Base-by-base conservation (phyloP, 2,113 vertebrate species). In the Scomber scombrus region DNA sequence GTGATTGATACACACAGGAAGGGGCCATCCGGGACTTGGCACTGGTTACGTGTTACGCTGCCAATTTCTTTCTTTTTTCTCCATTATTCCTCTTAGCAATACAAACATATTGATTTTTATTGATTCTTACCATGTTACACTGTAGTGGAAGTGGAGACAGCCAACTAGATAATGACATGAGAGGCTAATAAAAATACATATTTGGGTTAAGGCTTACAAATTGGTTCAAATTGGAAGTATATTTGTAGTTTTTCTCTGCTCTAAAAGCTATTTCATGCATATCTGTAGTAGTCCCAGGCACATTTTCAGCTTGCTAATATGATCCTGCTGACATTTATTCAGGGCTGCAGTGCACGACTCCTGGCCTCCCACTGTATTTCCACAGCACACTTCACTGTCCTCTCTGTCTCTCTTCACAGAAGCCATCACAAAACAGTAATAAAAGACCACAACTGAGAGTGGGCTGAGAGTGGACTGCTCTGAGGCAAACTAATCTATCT, bases 401-500 rank as follows among this genome's bases (percentile, higher is more conserved):
- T 71, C 74, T 72, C 78, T 74, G 78, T 85, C 74, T 86, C 82
- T 85, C 71, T 78, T 73, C 82, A 72, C 81, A 78, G 75, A 81
- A 88, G 80, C 84, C 81, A 85, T 88, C 86, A 88, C 78, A 86
- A 86, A 89, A 85, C 82, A 34, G 87, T 83, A 92, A 91, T 90
- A 90, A 90, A 85, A 87, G 78, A 89, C 57, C 83, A 82, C 71
- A 79, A 85, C 65, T 72, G 85, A 84, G 87, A 86, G 91, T 88
- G 88, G 90, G 84, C 81, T 66, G 89, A 79, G 81, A 89, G 88
- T 80, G 84, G 78, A 92, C 91, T 57, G 87, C 92, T 87, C 84
- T 75, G 80, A 89, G 91, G 89, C 85, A 88, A 89, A 88, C 88
- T 92, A 90, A 92, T 90, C 87, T 88, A 88, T 90, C 92, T 89